These are phyloP conservation scores for Ctenodactylus gundi DNA, from an alignment of 2,113 vertebrate species.

Conservation along the genomic window DNA sequence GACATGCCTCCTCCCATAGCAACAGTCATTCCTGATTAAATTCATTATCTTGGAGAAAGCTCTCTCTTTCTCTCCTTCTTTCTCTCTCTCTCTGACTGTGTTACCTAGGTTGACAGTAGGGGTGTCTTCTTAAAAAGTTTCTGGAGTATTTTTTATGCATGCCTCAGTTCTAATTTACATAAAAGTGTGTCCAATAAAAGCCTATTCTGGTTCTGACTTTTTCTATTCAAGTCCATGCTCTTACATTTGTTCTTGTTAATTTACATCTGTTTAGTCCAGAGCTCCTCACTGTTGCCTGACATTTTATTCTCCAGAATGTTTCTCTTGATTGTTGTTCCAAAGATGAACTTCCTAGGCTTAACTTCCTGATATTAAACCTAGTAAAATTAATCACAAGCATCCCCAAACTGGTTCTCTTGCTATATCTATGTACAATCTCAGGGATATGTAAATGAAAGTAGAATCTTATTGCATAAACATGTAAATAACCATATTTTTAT, in stretches of 20 bases:
- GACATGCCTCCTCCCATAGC: not conserved
- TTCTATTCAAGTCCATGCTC: slow-evolving; percentile 17
- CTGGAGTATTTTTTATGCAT: not conserved
- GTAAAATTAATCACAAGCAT: slow-evolving; percentile 50
- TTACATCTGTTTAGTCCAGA: not conserved
- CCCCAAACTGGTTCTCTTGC: slow-evolving; percentile 31
- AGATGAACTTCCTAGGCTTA: slow-evolving; percentile 28
- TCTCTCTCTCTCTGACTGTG: not conserved
- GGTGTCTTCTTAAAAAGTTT: slow-evolving; percentile 35
- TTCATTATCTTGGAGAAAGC: slow-evolving; percentile 24
- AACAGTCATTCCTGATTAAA: slow-evolving; percentile 22
- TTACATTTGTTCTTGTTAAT: slow-evolving; percentile 3
- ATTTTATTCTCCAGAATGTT: slow-evolving; percentile 55
- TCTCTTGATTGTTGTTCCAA: slow-evolving; percentile 45
- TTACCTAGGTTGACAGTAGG: slow-evolving; percentile 16
- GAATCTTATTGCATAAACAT: not conserved
- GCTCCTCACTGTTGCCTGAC: not conserved
- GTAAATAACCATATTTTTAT: slow-evolving; percentile 57
- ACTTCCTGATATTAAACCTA: slow-evolving; percentile 52
- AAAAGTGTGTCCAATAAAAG: slow-evolving; percentile 34
- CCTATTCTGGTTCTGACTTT: slow-evolving; percentile 32
- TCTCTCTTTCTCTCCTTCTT: not conserved
- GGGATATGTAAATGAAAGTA: slow-evolving; percentile 40
- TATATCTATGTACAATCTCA: slow-evolving; percentile 39
- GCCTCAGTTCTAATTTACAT: slow-evolving; percentile 52